Base-by-base conservation (phyloP, 1,140 invertebrate species). In the Temnothorax curvispinosus region DNA sequence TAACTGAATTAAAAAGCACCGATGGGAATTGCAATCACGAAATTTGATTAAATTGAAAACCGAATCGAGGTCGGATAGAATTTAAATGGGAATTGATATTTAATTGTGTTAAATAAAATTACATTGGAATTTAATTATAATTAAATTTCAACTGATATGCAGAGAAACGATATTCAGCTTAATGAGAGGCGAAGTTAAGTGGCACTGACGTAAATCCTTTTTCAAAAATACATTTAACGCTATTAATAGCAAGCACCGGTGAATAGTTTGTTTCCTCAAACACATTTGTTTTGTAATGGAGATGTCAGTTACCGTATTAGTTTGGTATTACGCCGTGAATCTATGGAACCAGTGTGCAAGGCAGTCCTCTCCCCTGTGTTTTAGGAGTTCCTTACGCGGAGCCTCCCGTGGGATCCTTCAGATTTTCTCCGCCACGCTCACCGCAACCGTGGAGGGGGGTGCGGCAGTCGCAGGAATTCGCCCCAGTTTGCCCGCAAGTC, bases 371-470 rank as follows among this genome's bases (percentile, higher is more conserved):
- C 52, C 47, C 74, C 27, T 27, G 44, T 78, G 76, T 92, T 92
- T 35, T 85, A 95, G 99, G 98, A 0, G 96, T 99, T 88, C 98
- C 98, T 3, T 99, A 99, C 94, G 99, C 98, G 0, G 98, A 98
- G 18, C 97, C 99, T n/a, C 98, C 98, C 0, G 96, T 97, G 0
- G 98, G 97, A 2, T 96, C 95, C 92, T 95, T 98, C 69, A 95
- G 98, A 35, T 99, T 99, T 93, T 98, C 99, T 97, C 98, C 98
- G 35, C 98, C 98, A 78, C 97, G 95, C 93, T 96, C 95, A 87
- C 97, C 96, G 4, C 96, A 97, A 11, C 97, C 97, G 0, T 98
- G 98, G 98, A 93, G 96, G 13, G 97, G 96, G 0, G 95, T 97
- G 1, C 96, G 97, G 90, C 96, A 97, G 92, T 97, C 97, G 21